Evolutionary conservation across 2,888 invertebrate species (phyloP).

Genomic region (Drosophila paranaensis): DNA sequence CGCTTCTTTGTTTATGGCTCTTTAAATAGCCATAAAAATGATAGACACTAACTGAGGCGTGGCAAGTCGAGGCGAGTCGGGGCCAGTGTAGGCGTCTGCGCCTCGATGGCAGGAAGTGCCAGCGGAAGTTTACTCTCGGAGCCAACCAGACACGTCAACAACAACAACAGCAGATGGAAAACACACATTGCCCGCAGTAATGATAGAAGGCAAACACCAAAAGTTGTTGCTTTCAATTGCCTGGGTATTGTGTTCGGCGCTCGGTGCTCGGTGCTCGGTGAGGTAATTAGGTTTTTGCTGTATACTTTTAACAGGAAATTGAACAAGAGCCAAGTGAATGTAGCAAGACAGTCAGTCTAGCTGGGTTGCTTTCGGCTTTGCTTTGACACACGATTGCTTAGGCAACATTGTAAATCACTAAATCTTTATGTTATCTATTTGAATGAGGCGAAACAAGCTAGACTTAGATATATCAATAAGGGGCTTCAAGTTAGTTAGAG

Average conservation of each 20-base stretch:
- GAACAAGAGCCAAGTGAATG: constrained; percentile 25
- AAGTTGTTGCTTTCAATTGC: constrained; percentile 50
- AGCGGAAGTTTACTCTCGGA: constrained; percentile 66
- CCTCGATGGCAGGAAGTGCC: constrained; percentile 64
- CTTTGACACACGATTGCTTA: too few relatives aligned
- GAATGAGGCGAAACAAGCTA: background rate
- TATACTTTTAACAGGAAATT: constrained; percentile 60
- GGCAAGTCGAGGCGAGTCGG: constrained; percentile 5
- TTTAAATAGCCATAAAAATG: constrained; percentile 75
- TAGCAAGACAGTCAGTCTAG: background rate
- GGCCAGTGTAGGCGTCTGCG: constrained; percentile 42
- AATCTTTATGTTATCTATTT: background rate
- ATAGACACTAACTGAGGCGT: constrained; percentile 57
- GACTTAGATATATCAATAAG: background rate
- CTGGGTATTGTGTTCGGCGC: constrained; percentile 12
- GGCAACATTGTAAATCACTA: background rate
- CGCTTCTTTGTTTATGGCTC: constrained; percentile 57
- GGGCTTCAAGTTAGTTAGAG: background rate
- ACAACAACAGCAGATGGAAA: constrained; percentile 35
- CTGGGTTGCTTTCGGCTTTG: background rate
- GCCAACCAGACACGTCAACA: constrained; percentile 51
- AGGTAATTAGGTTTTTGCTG: constrained; percentile 56
- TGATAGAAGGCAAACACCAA: constrained; percentile 46
- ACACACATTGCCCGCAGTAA: constrained; percentile 37
- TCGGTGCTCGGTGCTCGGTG: constrained; percentile 1